Evolutionary conservation across 2,797 vertebrate genomes (phyloP).

Genomic region (Sciurus carolinensis): DNA sequence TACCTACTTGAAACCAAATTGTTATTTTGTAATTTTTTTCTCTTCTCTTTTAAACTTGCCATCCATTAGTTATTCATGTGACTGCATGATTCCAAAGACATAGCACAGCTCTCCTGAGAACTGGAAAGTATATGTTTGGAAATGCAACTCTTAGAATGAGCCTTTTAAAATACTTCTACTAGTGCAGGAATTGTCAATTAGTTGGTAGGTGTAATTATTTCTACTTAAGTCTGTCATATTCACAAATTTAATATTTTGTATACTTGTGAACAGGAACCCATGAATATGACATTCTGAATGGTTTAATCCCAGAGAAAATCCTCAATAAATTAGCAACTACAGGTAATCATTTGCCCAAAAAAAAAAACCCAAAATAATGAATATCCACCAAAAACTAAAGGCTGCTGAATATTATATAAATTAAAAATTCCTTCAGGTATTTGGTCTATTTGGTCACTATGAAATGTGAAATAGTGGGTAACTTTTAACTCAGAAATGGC

Average conservation of each 20-base stretch:
- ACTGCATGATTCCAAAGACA: too few relatives aligned
- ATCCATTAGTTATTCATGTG: too few relatives aligned
- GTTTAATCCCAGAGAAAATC: not conserved
- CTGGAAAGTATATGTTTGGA: too few relatives aligned
- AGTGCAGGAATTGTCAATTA: too few relatives aligned
- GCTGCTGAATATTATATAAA: not conserved
- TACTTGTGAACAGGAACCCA: not conserved
- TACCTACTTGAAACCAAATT: too few relatives aligned
- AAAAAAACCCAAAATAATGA: not conserved
- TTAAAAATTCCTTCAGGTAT: not conserved
- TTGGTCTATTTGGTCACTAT: not conserved
- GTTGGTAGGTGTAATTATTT: too few relatives aligned
- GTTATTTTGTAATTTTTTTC: too few relatives aligned
- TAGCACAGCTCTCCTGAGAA: too few relatives aligned
- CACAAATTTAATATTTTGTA: not conserved
- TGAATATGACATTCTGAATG: not conserved
- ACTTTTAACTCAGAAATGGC: not conserved
- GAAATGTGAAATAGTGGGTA: not conserved
- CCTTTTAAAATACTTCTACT: too few relatives aligned
- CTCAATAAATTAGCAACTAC: not conserved
- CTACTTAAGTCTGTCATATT: not conserved
- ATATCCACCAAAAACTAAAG: not conserved
- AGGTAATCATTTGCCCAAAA: conserved; percentile 7
- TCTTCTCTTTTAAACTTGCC: too few relatives aligned
- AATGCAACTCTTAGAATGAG: too few relatives aligned